Evolutionary conservation across 2,888 invertebrate genomes (phyloP).

Genomic region (Phortica okadai): DNA sequence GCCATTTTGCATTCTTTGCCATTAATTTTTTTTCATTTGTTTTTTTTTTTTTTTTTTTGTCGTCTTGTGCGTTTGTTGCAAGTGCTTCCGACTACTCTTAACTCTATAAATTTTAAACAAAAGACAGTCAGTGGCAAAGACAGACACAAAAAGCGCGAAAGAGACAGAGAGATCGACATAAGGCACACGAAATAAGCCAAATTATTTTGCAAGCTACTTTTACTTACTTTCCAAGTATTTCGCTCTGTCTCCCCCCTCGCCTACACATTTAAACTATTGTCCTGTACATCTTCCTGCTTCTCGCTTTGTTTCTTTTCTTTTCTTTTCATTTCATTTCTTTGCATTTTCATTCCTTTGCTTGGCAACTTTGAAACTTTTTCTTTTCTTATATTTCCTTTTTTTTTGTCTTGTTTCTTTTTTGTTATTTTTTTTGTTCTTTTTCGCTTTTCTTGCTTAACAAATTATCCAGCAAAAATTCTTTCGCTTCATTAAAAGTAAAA

Average conservation of each 20-base stretch:
- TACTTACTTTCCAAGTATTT: not conserved
- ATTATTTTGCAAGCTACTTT: conserved; percentile 59
- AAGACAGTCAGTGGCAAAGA: conserved; percentile 1
- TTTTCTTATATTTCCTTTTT: too few species aligned
- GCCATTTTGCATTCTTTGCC: conserved; percentile 60
- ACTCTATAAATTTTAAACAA: conserved; percentile 62
- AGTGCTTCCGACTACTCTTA: conserved; percentile 28
- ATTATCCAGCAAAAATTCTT: conserved; percentile 73
- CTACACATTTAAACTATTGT: not conserved
- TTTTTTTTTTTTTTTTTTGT: not conserved
- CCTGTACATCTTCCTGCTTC: conserved; percentile 48
- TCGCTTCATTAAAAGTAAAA: conserved; percentile 74
- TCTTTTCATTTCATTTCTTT: conserved; percentile 2
- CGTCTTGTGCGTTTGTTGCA: conserved; percentile 14
- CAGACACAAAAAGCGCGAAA: not conserved
- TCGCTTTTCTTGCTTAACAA: conserved; percentile 61
- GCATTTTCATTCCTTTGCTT: conserved; percentile 7
- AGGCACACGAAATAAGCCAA: conserved; percentile 62
- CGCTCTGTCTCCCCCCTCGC: not conserved
- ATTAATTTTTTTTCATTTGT: conserved; percentile 23
- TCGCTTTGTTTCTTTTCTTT: conserved; percentile 10
- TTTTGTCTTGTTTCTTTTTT: not conserved
- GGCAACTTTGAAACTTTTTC: conserved; percentile 24
- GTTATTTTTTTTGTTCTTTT: conserved; percentile 1
- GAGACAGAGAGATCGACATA: not conserved